Base-by-base conservation (phyloP, 2,888 invertebrate genomes). In the Brenthis daphne region DNA sequence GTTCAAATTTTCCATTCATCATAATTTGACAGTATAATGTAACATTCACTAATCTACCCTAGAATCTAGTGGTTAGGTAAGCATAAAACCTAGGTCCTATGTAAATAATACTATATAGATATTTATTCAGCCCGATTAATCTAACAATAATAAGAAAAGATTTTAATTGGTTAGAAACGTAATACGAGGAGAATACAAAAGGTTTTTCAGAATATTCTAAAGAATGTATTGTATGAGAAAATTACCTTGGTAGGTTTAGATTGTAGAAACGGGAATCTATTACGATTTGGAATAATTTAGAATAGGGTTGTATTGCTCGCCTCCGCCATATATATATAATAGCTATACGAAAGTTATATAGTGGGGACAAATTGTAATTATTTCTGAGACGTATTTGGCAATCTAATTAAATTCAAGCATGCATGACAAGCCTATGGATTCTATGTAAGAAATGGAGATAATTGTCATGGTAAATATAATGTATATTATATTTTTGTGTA, bases 261-360 rank as follows among this genome's bases (percentile, higher is more conserved):
- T 58, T 65, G 67, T 66, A 57, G 61, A 65, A 70, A 70, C 58
- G 63, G 55, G 64, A 57, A 67, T 65, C 65, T 67, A 70, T 70
- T 68, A 68, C 70, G 54, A 70, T 57, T 70, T 50, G 68, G 47
- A 68, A 72, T 70, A 68, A 68, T 64, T 64, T 51, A 61, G 68
- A 70, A 64, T 67, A 61, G 68, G 58, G 61, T 53, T 64, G 51
- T 60, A 57, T 60, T 43, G 48, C 61, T 71, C 57, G 60, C 43
- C 56, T 68, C 55, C 63, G 68, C 55, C 60, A 56, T 54, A 56
- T 61, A 61, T 56, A 67, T 61, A 61, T 56, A 67, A 67, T 67
- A 56, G 67, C 63, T 53, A 43, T 43, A 37, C 16, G 33, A 37
- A 51, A 12, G 13, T n/a, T 50, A 33, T 29, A 33, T 20, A 16